Percentiles rank a stretch among this genome's conserved stretches.
Conservation (phyloP, 2,888 invertebrate genomes). For the Diploptera punctata region DNA sequence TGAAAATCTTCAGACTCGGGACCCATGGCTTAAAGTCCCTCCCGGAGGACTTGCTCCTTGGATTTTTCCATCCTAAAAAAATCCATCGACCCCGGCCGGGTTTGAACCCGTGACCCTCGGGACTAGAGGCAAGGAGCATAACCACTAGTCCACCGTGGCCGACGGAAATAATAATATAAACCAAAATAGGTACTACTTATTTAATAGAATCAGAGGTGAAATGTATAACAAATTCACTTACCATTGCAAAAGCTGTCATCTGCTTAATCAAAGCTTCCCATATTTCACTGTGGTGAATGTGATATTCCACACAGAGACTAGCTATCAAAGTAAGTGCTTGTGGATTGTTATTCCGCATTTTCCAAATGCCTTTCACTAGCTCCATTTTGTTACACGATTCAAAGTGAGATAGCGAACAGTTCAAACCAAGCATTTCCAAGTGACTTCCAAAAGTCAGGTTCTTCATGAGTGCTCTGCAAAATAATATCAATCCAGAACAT, state of each 20-base stretch:
- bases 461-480: not conserved
- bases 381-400: slow-evolving; percentile 5
- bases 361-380: not conserved
- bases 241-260: not conserved
- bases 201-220: too few species aligned
- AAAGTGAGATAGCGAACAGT: not conserved
- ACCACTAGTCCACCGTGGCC: too few species aligned
- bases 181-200: too few species aligned
- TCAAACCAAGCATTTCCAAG: not conserved
- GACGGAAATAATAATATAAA: too few species aligned
- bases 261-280: not conserved
- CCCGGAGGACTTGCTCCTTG: too few species aligned
- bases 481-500: too few species aligned
- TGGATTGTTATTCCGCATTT: not conserved
- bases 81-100: too few species aligned
- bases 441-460: not conserved
- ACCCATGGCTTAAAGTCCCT: too few species aligned
- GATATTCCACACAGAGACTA: not conserved
- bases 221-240: not conserved
- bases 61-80: too few species aligned
- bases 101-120: too few species aligned
- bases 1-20: too few species aligned
- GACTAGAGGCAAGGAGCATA: too few species aligned
- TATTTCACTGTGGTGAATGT: not conserved
- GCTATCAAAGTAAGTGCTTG: not conserved